These are phyloP conservation scores for Frankliniella fusca DNA, from an alignment of 2,888 invertebrate species.

Conservation along the genomic window DNA sequence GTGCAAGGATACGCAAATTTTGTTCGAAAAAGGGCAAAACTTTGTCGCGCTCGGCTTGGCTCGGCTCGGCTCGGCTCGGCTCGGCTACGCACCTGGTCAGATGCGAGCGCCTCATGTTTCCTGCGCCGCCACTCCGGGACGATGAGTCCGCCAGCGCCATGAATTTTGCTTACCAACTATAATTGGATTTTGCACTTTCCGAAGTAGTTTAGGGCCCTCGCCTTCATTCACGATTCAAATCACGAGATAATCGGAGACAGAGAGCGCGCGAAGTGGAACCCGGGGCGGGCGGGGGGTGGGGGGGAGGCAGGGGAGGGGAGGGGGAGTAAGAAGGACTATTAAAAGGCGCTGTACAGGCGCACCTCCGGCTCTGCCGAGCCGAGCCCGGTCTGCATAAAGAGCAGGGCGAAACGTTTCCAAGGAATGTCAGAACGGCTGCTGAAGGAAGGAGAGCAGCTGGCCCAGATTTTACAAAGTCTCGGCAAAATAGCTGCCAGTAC, in stretches of 20 bases:
- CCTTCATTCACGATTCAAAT: background rate
- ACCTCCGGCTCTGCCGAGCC: too few relatives aligned
- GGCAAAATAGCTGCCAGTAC: too few relatives aligned
- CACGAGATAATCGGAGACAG: background rate
- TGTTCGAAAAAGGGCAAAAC: too few relatives aligned
- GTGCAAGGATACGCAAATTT: too few relatives aligned
- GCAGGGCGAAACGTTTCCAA: too few relatives aligned
- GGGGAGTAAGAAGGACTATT: background rate
- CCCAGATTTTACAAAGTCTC: too few relatives aligned
- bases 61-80: background rate
- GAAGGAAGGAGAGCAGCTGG: too few relatives aligned
- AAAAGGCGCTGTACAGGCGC: too few relatives aligned
- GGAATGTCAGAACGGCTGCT: too few relatives aligned
- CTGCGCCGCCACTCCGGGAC: background rate
- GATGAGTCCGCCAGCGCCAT: background rate
- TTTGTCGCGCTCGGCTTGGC: too few relatives aligned
- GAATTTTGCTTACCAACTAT: background rate
- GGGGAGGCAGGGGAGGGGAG: background rate
- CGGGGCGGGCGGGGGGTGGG: background rate
- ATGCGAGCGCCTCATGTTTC: background rate
- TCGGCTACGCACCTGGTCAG: background rate
- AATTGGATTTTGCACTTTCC: background rate
- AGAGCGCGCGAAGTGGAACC: background rate
- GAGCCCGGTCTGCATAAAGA: too few relatives aligned
- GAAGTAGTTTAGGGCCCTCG: background rate